These are phyloP conservation scores for Leptonema lineaticorne DNA, from an alignment of 1,140 invertebrate genomes.

Conservation along the genomic window DNA sequence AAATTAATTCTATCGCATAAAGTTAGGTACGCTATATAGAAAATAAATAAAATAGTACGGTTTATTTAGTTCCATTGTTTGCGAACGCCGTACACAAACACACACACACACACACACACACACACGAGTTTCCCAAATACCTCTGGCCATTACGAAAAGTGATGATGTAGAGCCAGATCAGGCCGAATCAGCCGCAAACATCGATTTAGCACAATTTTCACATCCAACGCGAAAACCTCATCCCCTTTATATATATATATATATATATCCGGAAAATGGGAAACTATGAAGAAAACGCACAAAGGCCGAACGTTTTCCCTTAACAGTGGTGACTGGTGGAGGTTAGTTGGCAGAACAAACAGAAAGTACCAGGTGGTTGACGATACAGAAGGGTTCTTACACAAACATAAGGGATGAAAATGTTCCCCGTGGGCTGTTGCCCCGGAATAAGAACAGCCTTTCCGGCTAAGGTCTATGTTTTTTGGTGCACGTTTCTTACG, in stretches of 20 bases:
- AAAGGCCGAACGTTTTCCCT: too few relatives aligned
- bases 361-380: conserved; percentile 13
- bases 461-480: neutral
- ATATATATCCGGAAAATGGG: too few relatives aligned
- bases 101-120: neutral
- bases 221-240: neutral
- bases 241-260: too few relatives aligned
- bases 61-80: too few relatives aligned
- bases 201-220: neutral
- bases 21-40: too few relatives aligned
- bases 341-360: conserved; percentile 6
- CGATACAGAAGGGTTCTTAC: conserved; percentile 17
- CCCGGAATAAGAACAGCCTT: conserved; percentile 20
- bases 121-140: neutral
- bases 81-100: neutral
- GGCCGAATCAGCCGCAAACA: conserved; percentile 5
- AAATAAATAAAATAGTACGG: too few relatives aligned
- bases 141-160: conserved; percentile 1
- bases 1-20: too few relatives aligned
- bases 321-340: too few relatives aligned
- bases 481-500: too few relatives aligned
- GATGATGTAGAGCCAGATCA: conserved; percentile 7
- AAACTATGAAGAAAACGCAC: too few relatives aligned
- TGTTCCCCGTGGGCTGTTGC: neutral
- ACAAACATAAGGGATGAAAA: conserved; percentile 13